phyloP scores from a whole-genome alignment of 2,888 invertebrate genomes.

The Acanthosoma haemorrhoidale region DNA sequence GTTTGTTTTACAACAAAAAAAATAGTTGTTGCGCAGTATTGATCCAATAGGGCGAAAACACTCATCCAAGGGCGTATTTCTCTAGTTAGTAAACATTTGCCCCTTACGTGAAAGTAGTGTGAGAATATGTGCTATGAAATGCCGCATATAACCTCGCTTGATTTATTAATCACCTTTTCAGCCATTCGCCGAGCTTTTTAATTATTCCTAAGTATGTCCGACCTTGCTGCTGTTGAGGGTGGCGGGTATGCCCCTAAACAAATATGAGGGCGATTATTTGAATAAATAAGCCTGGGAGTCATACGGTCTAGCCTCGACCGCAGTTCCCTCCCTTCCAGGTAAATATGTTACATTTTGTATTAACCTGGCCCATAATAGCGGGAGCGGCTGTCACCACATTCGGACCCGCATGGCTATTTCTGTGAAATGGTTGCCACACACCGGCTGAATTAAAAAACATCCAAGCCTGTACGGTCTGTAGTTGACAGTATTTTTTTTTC shows the following conservation, averaged over 20 bases:
- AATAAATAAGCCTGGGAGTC: neutral
- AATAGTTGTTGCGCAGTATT: no score
- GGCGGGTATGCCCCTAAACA: neutral
- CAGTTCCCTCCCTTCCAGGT: neutral
- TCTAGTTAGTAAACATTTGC: no score
- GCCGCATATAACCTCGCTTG: no score
- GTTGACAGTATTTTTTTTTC: neutral
- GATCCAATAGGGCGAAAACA: no score
- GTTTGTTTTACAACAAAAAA: no score
- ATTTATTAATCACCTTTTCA: no score
- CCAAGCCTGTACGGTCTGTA: no score
- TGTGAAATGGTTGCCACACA: neutral
- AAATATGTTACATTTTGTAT: slow-evolving; percentile 12
- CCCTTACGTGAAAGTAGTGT: no score
- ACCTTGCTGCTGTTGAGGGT: neutral
- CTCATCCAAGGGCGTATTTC: no score
- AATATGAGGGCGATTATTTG: neutral
- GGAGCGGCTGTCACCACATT: neutral
- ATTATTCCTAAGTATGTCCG: neutral
- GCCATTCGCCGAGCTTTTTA: no score
- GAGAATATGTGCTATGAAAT: no score
- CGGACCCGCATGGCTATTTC: neutral
- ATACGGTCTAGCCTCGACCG: neutral
- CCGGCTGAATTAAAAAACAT: neutral
- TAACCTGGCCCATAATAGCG: neutral